Percentiles rank a stretch among this genome's conserved stretches.
phyloP scores from a whole-genome alignment of 2,797 vertebrate genomes.

The Neosalanx taihuensis region DNA sequence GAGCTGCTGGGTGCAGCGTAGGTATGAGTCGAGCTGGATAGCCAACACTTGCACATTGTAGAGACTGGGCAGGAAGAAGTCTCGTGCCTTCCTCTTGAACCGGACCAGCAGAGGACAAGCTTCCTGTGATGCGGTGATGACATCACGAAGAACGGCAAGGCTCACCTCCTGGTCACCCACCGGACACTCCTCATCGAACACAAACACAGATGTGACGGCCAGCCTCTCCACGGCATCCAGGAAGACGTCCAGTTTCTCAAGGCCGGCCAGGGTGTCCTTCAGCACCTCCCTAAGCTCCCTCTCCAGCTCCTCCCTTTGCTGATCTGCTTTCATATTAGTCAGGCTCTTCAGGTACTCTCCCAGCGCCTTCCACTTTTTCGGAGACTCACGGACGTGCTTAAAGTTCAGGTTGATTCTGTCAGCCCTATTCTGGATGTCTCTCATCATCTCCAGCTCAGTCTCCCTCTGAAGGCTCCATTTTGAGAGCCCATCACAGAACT shows the following conservation, averaged over 20 bases:
- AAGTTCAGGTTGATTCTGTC: slow-evolving; percentile 35
- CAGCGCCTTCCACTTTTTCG: slow-evolving; percentile 45
- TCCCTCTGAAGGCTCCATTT: slow-evolving; percentile 59
- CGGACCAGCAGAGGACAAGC: slow-evolving; percentile 55
- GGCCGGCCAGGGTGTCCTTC: slow-evolving; percentile 48
- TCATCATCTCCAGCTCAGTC: slow-evolving; percentile 50
- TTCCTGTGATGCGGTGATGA: slow-evolving; percentile 39
- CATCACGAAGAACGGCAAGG: slow-evolving; percentile 27
- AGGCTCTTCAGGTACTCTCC: slow-evolving; percentile 46
- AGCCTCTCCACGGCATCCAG: slow-evolving; percentile 69
- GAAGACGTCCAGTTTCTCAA: slow-evolving; percentile 60
- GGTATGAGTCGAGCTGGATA: slow-evolving; percentile 63
- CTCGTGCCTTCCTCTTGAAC: slow-evolving; percentile 58
- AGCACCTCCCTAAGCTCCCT: slow-evolving; percentile 57
- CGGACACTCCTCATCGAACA: slow-evolving; percentile 54
- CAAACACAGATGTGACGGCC: slow-evolving; percentile 62
- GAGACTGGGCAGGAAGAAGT: slow-evolving; percentile 64
- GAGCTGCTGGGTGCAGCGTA: slow-evolving; percentile 48
- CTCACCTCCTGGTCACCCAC: slow-evolving; percentile 12
- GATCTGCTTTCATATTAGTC: slow-evolving; percentile 33
- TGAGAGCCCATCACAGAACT: slow-evolving; percentile 47
- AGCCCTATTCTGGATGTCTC: slow-evolving; percentile 57
- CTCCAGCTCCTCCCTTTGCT: slow-evolving; percentile 43
- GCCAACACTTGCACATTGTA: slow-evolving; percentile 61
- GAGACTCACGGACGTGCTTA: slow-evolving; percentile 40